phyloP scores from a whole-genome alignment of 2,888 invertebrate species.

The Eupithecia subumbrata region DNA sequence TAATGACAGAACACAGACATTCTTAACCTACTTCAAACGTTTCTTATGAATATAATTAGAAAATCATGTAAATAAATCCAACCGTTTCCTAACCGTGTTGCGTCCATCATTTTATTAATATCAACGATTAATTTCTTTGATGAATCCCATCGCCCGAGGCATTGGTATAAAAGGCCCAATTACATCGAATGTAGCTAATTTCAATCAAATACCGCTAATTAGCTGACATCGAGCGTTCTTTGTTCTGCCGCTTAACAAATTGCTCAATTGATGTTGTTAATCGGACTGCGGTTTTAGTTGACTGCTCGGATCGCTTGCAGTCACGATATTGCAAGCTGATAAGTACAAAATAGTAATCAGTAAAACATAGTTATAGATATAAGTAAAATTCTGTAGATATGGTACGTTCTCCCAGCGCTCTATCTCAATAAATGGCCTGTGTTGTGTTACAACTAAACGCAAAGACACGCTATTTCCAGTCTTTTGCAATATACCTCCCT shows the following conservation, averaged over 20 bases:
- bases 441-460: too few species aligned
- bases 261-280: slow-evolving; percentile 80
- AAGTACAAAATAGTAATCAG: neutral
- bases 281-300: slow-evolving; percentile 60
- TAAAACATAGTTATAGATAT: too few species aligned
- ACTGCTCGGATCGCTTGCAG: slow-evolving; percentile 56
- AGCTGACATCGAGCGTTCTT: slow-evolving; percentile 75
- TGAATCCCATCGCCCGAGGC: slow-evolving; percentile 66
- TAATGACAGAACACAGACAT: neutral
- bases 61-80: neutral
- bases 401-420: too few species aligned
- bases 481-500: too few species aligned
- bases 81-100: neutral
- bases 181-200: slow-evolving; percentile 80
- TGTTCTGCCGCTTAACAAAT: slow-evolving; percentile 78
- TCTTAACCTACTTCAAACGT: neutral
- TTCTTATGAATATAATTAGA: neutral
- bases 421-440: too few species aligned
- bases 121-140: slow-evolving; percentile 71
- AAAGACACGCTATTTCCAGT: too few species aligned
- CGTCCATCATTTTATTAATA: slow-evolving; percentile 53
- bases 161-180: slow-evolving; percentile 73
- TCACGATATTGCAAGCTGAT: slow-evolving; percentile 55
- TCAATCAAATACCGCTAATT: slow-evolving; percentile 82
- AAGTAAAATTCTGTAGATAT: too few species aligned